Evolutionary conservation across 2,797 vertebrate genomes (phyloP).

Genomic region (Momotus momota): DNA sequence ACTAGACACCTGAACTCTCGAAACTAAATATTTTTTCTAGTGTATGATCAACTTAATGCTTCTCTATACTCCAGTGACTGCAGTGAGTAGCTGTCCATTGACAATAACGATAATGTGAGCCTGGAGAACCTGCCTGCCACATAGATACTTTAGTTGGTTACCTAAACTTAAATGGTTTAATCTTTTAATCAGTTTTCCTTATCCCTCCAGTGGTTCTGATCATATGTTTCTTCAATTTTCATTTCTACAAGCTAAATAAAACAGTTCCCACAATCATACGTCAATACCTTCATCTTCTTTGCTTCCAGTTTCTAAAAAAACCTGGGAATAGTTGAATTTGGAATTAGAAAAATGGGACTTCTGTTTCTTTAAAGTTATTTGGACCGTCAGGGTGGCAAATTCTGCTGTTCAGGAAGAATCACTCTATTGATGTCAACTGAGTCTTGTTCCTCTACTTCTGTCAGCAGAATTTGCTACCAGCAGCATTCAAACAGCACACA

Average conservation of each 20-base stretch:
- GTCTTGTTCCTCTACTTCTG: background rate
- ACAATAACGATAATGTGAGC: background rate
- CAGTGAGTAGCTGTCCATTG: background rate
- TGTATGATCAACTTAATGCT: background rate
- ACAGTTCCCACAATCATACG: background rate
- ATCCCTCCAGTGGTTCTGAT: background rate
- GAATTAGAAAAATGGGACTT: background rate
- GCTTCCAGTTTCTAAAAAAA: background rate
- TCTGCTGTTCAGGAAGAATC: background rate
- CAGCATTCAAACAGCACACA: background rate
- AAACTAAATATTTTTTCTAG: background rate
- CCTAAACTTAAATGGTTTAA: background rate
- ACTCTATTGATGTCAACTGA: background rate
- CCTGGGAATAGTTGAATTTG: background rate
- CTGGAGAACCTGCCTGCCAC: background rate
- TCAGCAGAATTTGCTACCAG: background rate
- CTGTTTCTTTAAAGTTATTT: background rate
- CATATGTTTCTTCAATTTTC: background rate
- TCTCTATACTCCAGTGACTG: background rate
- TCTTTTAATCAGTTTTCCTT: background rate
- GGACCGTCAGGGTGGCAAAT: background rate
- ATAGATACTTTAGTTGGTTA: background rate
- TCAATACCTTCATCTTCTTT: background rate
- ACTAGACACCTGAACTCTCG: background rate
- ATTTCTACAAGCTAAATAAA: background rate